Percentiles rank a stretch among this genome's conserved stretches.
These are phyloP conservation scores for Sebastes fasciatus DNA, from an alignment of 2,113 vertebrate genomes.

Conservation along the genomic window DNA sequence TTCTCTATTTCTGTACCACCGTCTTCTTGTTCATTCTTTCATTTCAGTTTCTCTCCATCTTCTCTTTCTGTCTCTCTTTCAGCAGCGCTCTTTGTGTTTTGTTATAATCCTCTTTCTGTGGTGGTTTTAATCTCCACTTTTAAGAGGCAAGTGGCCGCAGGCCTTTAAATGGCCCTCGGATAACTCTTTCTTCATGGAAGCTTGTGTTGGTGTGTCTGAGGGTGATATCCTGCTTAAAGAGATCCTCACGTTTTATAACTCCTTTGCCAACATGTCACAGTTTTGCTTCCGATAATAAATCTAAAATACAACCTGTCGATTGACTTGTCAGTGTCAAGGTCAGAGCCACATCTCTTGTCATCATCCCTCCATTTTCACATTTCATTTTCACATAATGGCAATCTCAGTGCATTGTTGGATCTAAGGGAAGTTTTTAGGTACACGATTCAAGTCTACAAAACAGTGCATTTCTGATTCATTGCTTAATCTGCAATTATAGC, in stretches of 20 bases:
- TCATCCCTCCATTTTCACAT: not conserved
- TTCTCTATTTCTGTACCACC: slow-evolving; percentile 36
- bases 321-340: slow-evolving; percentile 17
- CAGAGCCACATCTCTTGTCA: not conserved
- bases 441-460: not conserved
- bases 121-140: slow-evolving; percentile 55
- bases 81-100: slow-evolving; percentile 43
- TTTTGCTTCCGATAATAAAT: slow-evolving; percentile 13
- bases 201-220: not conserved
- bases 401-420: not conserved
- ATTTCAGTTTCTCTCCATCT: slow-evolving; percentile 7
- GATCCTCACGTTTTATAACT: not conserved
- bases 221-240: slow-evolving; percentile 4
- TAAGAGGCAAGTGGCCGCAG: slow-evolving; percentile 50
- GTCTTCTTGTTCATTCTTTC: slow-evolving; percentile 12
- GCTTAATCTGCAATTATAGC: not conserved
- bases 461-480: not conserved
- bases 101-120: slow-evolving; percentile 64
- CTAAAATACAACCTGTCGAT: not conserved
- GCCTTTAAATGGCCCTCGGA: slow-evolving; percentile 60
- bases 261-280: not conserved
- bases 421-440: too few species aligned
- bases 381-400: too few species aligned
- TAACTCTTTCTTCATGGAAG: slow-evolving; percentile 45
- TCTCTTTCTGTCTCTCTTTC: slow-evolving; percentile 22